Evolutionary conservation across 2,888 invertebrate genomes (phyloP).

Genomic region (Agrilus mali): DNA sequence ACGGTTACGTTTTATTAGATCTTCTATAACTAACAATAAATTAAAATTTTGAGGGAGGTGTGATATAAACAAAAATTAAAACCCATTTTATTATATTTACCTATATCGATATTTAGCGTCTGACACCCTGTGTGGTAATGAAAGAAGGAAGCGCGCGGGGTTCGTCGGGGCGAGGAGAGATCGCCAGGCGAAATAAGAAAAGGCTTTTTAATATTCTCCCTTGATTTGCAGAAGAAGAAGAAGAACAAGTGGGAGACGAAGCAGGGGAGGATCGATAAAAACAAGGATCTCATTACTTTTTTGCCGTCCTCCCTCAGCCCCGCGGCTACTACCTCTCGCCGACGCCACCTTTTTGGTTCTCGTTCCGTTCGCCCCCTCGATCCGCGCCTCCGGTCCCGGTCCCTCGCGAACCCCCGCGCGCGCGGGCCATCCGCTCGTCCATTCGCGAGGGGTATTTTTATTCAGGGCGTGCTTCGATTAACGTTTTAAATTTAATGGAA

Average conservation of each 20-base stretch:
- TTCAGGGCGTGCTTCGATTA: constrained; percentile 25
- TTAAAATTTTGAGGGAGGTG: too few species aligned
- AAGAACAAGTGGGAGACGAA: not conserved
- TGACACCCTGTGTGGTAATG: too few species aligned
- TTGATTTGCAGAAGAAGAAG: constrained; percentile 20
- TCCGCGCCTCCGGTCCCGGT: not conserved
- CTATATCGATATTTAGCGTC: too few species aligned
- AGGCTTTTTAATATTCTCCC: constrained; percentile 27
- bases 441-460: constrained; percentile 11
- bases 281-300: constrained; percentile 30
- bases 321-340: not conserved
- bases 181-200: constrained; percentile 23
- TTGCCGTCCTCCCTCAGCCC: constrained; percentile 14
- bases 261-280: constrained; percentile 26
- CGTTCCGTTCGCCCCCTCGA: too few species aligned
- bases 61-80: too few species aligned
- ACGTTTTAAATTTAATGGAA: constrained; percentile 24
- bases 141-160: too few species aligned
- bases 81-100: too few species aligned
- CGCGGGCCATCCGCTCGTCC: constrained; percentile 1
- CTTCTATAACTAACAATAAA: too few species aligned
- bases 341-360: too few species aligned
- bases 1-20: too few species aligned
- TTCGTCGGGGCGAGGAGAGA: too few species aligned
- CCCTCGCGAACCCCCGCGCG: constrained; percentile 1